Evolutionary conservation across 1,140 invertebrate species (phyloP), one percentile per base, ranked within the genome.

Genomic region (Drosophila ercepeae): DNA sequence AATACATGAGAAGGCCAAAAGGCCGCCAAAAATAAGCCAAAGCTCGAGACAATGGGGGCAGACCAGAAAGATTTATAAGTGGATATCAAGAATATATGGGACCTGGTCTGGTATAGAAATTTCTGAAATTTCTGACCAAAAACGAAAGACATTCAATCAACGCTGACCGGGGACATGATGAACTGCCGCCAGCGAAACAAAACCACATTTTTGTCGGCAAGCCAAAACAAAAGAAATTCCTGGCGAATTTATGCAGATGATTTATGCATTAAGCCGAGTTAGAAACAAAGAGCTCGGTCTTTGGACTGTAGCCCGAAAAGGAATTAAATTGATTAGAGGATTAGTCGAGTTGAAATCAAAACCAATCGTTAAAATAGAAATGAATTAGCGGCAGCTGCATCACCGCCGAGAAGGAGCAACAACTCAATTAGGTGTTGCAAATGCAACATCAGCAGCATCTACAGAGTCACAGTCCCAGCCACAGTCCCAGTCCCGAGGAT

Each of bases 171-270:
- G 51, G 27, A 53, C 69, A 76, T 81, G 77, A 81, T 81, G 75
- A 67, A 84, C 75, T 68, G 78, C 65, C 71, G 50, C 77, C 81
- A 59, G 46, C 39, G 72, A 86, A 69, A 70, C 63, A 54, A 78
- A 58, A 67, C 34, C 39, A 36, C 32, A 51, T 57, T 49, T 32
- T 16, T 58, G 32, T 13, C 18, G 51, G 57, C 52, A n/a, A 21
- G 8, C 5, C 23, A 42, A 77, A 59, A 81, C 82, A 88, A 88
- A 82, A 39, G 77, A 88, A 88, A 88, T 88, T 88, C 82, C 82
- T 61, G 14, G 45, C 59, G 76, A 88, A 88, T 88, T 88, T 88
- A 88, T 88, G 82, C 82, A 88, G 82, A 88, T 88, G 82, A 88
- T 88, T 88, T 88, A 88, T 88, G 82, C 69, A 48, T 69, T 69